phyloP scores from a whole-genome alignment of 2,888 invertebrate species.

The Melieria picta region DNA sequence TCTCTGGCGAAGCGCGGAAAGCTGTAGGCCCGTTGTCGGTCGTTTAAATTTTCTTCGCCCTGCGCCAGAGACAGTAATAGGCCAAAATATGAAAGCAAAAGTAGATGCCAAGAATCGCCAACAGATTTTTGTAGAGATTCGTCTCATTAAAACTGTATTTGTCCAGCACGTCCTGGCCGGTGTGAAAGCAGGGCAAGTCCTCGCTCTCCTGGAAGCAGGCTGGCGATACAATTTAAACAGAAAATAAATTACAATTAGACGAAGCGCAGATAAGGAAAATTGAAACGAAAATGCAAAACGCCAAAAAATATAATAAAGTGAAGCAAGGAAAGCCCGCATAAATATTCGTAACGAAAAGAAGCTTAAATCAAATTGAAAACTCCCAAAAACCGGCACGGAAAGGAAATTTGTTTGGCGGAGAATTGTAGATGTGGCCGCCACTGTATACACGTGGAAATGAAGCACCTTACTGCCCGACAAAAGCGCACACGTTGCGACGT shows the following conservation, averaged over 20 bases:
- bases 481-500: no score
- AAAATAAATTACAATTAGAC: slow-evolving; percentile 25
- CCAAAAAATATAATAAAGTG: background rate
- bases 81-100: slow-evolving; percentile 77
- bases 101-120: slow-evolving; percentile 74
- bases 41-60: slow-evolving; percentile 69
- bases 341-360: background rate
- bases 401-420: no score
- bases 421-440: no score
- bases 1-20: background rate
- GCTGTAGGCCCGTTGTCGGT: background rate
- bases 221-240: slow-evolving; percentile 51
- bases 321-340: background rate
- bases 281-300: background rate
- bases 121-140: slow-evolving; percentile 74
- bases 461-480: no score
- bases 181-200: slow-evolving; percentile 77
- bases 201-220: slow-evolving; percentile 72
- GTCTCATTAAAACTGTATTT: slow-evolving; percentile 76
- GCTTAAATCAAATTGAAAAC: slow-evolving; percentile 11
- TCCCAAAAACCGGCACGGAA: no score
- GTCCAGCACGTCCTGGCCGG: slow-evolving; percentile 77
- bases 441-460: no score
- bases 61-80: slow-evolving; percentile 74
- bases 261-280: background rate